These are phyloP conservation scores for Oryzias dopingdopingensis DNA, from an alignment of 2,797 vertebrate species.

Conservation along the genomic window DNA sequence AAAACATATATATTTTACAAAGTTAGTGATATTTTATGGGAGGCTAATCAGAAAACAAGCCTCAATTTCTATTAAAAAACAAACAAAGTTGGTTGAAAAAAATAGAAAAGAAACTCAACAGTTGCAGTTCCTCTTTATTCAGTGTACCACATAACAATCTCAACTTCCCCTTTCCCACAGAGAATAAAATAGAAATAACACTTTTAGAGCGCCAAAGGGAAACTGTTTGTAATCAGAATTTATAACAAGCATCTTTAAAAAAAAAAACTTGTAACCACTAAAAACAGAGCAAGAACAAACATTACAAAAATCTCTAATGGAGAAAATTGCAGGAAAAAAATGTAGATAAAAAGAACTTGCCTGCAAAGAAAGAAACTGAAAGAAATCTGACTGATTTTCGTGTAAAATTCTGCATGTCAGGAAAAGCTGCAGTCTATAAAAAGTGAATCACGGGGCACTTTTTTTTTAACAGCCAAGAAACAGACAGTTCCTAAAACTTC, in stretches of 20 bases:
- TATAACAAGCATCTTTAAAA: no score
- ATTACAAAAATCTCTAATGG: neutral
- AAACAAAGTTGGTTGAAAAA: neutral
- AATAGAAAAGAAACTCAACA: neutral
- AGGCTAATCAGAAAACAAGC: no score
- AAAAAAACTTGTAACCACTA: no score
- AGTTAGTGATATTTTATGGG: no score
- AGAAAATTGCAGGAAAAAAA: neutral
- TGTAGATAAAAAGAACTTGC: neutral
- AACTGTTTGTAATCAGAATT: no score
- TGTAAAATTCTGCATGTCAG: neutral
- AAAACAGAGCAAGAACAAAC: no score
- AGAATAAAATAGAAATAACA: neutral
- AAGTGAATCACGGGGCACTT: neutral
- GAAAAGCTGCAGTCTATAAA: constrained; percentile 4
- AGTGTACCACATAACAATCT: neutral
- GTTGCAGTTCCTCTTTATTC: neutral
- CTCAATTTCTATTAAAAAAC: no score
- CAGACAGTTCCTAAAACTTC: constrained; percentile 8
- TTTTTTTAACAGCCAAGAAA: neutral
- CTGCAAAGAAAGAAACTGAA: neutral
- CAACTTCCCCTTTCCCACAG: neutral
- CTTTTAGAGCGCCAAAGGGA: no score
- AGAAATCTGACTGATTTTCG: neutral
- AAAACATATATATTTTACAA: no score